Conservation (phyloP, 53 echinoderm and acorn worm genomes). For the Zoroaster sp. region DNA sequence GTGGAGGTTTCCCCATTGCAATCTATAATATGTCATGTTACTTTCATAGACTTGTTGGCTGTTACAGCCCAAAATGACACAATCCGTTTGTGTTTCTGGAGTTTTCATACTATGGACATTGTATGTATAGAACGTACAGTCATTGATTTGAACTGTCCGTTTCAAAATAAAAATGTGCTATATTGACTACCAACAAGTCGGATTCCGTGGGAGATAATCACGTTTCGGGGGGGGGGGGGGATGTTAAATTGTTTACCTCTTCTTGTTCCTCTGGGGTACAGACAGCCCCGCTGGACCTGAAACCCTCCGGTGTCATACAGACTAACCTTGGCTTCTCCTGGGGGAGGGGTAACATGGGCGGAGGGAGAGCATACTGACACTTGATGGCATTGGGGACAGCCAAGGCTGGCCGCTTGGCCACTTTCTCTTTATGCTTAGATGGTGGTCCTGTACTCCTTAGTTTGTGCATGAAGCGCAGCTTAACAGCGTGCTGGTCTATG, state of each 20-base stretch:
- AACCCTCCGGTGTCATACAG: slow-evolving; percentile 44
- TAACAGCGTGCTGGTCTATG: slow-evolving; percentile 86
- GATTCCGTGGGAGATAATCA: no score
- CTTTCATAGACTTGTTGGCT: no score
- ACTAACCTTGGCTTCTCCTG: slow-evolving; percentile 57
- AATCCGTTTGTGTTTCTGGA: no score
- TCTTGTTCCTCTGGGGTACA: slow-evolving; percentile 83
- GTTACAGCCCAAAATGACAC: no score
- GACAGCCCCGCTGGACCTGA: slow-evolving; percentile 34
- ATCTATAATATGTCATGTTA: no score
- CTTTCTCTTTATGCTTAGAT: slow-evolving; percentile 3
- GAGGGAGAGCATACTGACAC: slow-evolving; percentile 83
- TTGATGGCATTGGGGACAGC: slow-evolving; percentile 83
- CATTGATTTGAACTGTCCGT: no score
- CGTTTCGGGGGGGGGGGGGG: no score
- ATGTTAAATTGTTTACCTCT: slow-evolving; percentile 87
- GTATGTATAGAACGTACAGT: no score
- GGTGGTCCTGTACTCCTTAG: slow-evolving; percentile 78
- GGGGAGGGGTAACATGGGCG: slow-evolving; percentile 68
- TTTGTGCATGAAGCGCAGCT: slow-evolving; percentile 85
- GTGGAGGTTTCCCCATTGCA: no score
- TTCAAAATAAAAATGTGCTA: no score
- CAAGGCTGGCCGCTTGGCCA: neutral
- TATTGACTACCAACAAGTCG: no score
- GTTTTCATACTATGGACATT: no score